A percentile compares a stretch with the other conserved stretches of the same genome.
Evolutionary conservation across 2,797 vertebrate genomes (phyloP).

Genomic region (Champsocephalus gunnari): DNA sequence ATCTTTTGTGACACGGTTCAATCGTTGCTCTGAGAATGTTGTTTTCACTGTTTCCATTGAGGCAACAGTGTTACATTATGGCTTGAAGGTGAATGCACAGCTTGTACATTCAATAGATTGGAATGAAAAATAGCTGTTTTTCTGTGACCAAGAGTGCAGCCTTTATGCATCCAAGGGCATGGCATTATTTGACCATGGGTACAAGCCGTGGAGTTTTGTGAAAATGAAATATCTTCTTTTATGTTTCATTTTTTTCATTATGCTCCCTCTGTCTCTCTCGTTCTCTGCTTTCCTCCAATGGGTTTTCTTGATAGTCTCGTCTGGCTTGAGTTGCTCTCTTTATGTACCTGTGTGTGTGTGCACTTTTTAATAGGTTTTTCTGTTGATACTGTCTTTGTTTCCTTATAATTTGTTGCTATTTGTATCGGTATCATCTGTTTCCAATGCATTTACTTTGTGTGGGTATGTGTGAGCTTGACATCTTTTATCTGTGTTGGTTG

Average conservation of each 20-base stretch:
- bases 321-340: conserved; percentile 68
- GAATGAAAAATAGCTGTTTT: conserved; percentile 78
- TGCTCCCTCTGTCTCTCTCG: conserved; percentile 66
- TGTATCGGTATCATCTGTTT: not conserved
- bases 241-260: conserved; percentile 77
- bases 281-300: conserved; percentile 59
- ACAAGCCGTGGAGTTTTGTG: conserved; percentile 73
- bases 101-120: conserved; percentile 76
- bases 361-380: conserved; percentile 7
- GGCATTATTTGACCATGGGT: conserved; percentile 74
- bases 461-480: not conserved
- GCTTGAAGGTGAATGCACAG: conserved; percentile 75
- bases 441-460: conserved; percentile 6
- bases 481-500: conserved; percentile 10
- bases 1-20: conserved; percentile 69
- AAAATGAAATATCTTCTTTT: conserved; percentile 83
- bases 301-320: conserved; percentile 70
- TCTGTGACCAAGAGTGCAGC: conserved; percentile 78
- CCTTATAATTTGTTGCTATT: not conserved
- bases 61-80: conserved; percentile 71
- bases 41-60: conserved; percentile 72
- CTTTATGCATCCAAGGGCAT: conserved; percentile 83
- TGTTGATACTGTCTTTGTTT: conserved; percentile 20
- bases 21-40: conserved; percentile 60
- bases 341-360: conserved; percentile 25